Evolutionary conservation across 2,888 invertebrate species (phyloP), one percentile per base, ranked within the genome.

Genomic region (Lycocerus yunnanus): DNA sequence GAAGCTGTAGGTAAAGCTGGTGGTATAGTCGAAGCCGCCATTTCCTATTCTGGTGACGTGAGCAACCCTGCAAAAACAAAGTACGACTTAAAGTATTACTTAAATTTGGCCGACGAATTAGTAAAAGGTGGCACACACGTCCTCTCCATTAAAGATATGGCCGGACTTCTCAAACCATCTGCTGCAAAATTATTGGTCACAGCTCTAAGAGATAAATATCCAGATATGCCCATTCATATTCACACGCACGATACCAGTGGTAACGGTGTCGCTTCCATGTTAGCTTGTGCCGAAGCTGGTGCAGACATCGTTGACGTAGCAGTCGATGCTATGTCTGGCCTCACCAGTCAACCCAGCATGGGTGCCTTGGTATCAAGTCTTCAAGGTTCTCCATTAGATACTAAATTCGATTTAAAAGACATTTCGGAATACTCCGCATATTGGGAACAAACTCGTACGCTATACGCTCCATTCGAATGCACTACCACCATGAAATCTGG

Each of bases 181-280:
- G 97, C 99, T 27, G 97, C 98, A 10, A 93, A 92, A 77, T 82
- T 97, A 73, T 88, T 99, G 61, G 93, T 99, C 15, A 89, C 91
- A 1, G 95, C 97, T 5, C 92, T 99, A 78, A 92, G 99, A 76
- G 96, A 97, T 81, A 93, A 93, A 81, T 96, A 97, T 88, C 99
- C 99, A 0, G 94, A 97, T 83, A 86, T 98, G 1, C 99, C 99
- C 0, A 95, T 99, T 83, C 99, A 99, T 88, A 95, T 99, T 79
- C 99, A 99, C 88, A 98, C 99, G 0, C 99, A 99, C 87, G 99
- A 99, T 88, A 99, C 99, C 4, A 94, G 97, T 0, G 99, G 99
- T 66, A 97, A 96, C 65, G 99, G 99, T 24, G 97, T 99, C 63
- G 97, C 98, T 0, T 89, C 97, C 8, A 97, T 97, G 97, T 87